A percentile compares a stretch with the other conserved stretches of the same genome.
phyloP scores from a whole-genome alignment of 2,797 vertebrate species.

The Megalops cyprinoides region DNA sequence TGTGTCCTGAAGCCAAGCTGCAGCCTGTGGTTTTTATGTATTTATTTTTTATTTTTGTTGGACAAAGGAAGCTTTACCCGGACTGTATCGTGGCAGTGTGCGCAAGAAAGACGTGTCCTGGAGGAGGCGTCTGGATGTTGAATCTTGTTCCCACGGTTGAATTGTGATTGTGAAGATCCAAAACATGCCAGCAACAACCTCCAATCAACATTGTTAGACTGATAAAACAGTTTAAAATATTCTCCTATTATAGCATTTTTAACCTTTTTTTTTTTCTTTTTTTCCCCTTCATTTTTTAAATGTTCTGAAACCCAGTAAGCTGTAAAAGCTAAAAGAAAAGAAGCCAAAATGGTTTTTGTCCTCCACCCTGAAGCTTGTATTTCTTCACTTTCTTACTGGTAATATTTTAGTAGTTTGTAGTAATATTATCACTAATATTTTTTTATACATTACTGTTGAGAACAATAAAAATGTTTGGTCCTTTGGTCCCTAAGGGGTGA shows the following conservation, averaged over 20 bases:
- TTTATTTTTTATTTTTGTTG: too few relatives aligned
- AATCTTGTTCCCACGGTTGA: slow-evolving; percentile 42
- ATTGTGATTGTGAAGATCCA: slow-evolving; percentile 57
- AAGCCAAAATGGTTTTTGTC: slow-evolving; percentile 69
- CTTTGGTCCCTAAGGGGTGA: slow-evolving; percentile 85
- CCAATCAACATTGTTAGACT: slow-evolving; percentile 78
- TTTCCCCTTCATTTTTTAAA: slow-evolving; percentile 69
- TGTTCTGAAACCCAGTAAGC: slow-evolving; percentile 80
- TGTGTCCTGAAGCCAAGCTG: too few relatives aligned
- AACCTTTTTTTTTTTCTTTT: slow-evolving; percentile 57
- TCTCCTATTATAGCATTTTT: slow-evolving; percentile 69
- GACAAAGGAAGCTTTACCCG: not conserved
- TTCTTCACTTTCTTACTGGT: slow-evolving; percentile 74
- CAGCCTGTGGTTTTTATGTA: too few relatives aligned
- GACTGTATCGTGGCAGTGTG: slow-evolving; percentile 19
- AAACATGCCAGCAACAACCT: slow-evolving; percentile 74
- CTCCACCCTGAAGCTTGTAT: slow-evolving; percentile 80
- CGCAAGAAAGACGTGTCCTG: too few relatives aligned
- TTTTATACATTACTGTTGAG: slow-evolving; percentile 81
- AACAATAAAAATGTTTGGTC: slow-evolving; percentile 87
- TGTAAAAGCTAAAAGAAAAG: slow-evolving; percentile 79
- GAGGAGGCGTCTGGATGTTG: not conserved
- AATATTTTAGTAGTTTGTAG: slow-evolving; percentile 78
- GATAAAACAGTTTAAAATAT: slow-evolving; percentile 72
- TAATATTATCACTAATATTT: slow-evolving; percentile 77